Conservation (phyloP, 1,140 invertebrate genomes). For the Coenobita brevimanus region DNA sequence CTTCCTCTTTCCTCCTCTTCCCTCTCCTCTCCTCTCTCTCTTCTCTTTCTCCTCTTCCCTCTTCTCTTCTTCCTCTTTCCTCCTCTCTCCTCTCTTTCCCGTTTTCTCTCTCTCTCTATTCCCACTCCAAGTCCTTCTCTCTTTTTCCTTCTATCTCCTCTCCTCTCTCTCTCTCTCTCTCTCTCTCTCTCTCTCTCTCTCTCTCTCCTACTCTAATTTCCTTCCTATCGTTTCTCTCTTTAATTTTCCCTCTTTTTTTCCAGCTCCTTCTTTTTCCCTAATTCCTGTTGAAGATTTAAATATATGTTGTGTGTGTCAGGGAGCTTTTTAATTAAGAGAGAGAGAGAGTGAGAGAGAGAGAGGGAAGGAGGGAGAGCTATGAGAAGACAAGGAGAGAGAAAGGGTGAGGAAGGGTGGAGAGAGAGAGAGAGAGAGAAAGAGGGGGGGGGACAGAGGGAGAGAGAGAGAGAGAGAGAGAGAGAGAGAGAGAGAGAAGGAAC, state of each 20-base stretch:
- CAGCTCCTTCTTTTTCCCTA: not conserved
- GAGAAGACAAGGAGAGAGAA: not conserved
- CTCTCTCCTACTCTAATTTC: not conserved
- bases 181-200: constrained; percentile 11
- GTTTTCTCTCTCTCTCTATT: not conserved
- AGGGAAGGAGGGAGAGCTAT: not conserved
- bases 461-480: too few relatives aligned
- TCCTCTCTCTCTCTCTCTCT: constrained; percentile 5
- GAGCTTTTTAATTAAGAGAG: too few relatives aligned
- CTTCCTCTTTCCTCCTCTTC: not conserved
- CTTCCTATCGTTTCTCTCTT: not conserved
- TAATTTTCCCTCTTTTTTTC: not conserved
- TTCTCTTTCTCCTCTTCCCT: too few relatives aligned
- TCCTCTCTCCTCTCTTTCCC: not conserved
- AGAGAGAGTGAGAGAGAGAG: constrained; percentile 1
- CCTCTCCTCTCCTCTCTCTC: not conserved
- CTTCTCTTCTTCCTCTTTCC: not conserved
- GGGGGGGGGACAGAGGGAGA: too few relatives aligned
- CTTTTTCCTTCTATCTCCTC: not conserved
- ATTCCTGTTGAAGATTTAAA: not conserved
- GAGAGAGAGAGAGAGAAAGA: too few relatives aligned
- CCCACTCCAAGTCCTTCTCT: not conserved
- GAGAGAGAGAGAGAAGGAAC: too few relatives aligned
- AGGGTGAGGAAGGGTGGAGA: too few relatives aligned
- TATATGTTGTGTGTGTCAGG: not conserved